A percentile compares a stretch with the other conserved stretches of the same genome.
phyloP scores from a whole-genome alignment of 2,797 vertebrate genomes.

The Sphenodon punctatus region DNA sequence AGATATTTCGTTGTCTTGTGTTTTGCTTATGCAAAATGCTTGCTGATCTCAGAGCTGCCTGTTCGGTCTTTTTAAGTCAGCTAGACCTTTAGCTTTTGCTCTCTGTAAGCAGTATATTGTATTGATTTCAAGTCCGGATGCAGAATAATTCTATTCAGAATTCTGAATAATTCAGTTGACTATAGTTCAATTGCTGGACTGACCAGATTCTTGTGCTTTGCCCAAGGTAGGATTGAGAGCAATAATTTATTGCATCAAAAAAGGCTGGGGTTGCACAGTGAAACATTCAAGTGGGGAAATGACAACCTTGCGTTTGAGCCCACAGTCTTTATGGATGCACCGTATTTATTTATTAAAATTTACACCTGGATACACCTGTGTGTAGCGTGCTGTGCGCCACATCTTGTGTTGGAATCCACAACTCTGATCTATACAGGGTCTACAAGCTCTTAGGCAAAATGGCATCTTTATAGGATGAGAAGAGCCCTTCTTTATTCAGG shows the following conservation, averaged over 20 bases:
- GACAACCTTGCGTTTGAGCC: accelerated
- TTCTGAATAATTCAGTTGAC: too few relatives aligned
- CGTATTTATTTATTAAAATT: too few relatives aligned
- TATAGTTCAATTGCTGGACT: background rate
- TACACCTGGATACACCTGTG: too few relatives aligned
- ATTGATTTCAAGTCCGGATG: background rate
- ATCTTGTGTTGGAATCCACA: too few relatives aligned
- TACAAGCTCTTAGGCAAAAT: too few relatives aligned
- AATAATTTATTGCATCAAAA: accelerated
- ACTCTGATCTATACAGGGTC: too few relatives aligned
- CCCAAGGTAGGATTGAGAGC: background rate
- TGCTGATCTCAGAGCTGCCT: background rate
- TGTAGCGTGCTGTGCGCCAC: too few relatives aligned
- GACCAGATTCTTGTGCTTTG: background rate
- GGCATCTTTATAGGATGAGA: accelerated
- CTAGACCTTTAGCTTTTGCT: accelerated
- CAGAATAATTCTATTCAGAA: background rate
- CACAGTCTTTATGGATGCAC: background rate
- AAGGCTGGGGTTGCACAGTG: accelerated
- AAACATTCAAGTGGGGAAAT: background rate
- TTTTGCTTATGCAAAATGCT: background rate
- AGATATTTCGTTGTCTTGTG: background rate
- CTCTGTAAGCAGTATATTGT: background rate
- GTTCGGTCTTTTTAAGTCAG: accelerated
- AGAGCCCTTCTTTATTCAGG: accelerated